Conservation (phyloP, 2,113 vertebrate species). For the Caretta caretta region DNA sequence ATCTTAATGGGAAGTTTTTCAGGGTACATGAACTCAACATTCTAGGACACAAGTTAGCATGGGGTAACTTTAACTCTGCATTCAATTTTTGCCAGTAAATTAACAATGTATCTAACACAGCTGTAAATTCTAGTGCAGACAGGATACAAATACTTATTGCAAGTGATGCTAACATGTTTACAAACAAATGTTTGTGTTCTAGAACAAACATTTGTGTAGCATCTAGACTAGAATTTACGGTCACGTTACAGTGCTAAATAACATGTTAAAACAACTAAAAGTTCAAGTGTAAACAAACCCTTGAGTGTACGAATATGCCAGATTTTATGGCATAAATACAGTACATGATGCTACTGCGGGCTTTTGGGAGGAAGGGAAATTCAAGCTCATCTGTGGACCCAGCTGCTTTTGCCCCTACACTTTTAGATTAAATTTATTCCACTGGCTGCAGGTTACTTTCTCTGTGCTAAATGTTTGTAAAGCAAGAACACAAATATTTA, state of each 20-base stretch:
- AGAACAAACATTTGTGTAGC: neutral
- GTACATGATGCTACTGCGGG: neutral
- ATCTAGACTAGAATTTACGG: neutral
- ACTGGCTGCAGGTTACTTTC: neutral
- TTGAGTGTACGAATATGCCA: too few relatives aligned
- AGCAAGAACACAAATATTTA: neutral
- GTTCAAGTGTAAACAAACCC: neutral
- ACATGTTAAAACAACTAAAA: neutral
- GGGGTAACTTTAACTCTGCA: neutral
- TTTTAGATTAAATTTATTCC: neutral
- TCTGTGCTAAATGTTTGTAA: neutral
- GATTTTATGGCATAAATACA: neutral
- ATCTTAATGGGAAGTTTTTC: neutral
- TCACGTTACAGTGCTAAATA: rapidly evolving
- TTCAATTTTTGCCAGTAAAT: neutral
- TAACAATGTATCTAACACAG: neutral
- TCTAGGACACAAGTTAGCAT: neutral
- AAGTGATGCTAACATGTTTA: neutral
- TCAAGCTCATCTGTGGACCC: too few relatives aligned
- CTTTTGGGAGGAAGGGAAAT: neutral
- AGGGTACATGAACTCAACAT: neutral
- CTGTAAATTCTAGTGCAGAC: rapidly evolving
- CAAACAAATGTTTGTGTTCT: neutral
- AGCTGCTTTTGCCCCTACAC: neutral
- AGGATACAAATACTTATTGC: neutral